phyloP scores from a whole-genome alignment of 2,113 vertebrate genomes.

The Salvelinus alpinus region DNA sequence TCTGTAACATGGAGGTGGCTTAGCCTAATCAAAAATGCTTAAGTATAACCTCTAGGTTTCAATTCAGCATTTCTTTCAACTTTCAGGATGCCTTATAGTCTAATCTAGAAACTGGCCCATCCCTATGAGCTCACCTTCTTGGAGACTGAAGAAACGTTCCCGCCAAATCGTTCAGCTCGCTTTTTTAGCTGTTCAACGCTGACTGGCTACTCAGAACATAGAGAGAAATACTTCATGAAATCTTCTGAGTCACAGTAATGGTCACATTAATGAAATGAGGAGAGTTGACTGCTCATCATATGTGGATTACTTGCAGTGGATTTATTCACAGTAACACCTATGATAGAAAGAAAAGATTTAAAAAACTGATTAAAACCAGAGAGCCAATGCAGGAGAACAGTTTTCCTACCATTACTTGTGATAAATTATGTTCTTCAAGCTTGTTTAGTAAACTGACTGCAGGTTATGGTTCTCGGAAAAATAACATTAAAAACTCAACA shows the following conservation, averaged over 20 bases:
- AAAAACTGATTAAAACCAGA: too few relatives aligned
- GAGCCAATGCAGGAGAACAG: too few relatives aligned
- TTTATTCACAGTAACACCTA: constrained; percentile 61
- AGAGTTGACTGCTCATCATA: background rate
- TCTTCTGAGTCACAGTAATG: background rate
- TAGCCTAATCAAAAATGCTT: background rate
- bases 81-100: background rate
- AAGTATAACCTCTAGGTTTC: background rate
- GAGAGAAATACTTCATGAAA: background rate
- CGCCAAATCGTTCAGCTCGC: constrained; percentile 88
- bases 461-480: background rate
- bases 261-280: background rate
- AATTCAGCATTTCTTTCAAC: background rate
- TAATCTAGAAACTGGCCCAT: background rate
- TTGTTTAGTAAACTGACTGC: background rate
- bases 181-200: constrained; percentile 89
- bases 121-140: constrained; percentile 80
- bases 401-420: too few relatives aligned
- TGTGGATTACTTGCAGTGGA: constrained; percentile 57
- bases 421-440: background rate
- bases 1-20: background rate
- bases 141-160: constrained; percentile 89
- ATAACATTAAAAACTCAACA: background rate
- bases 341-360: background rate
- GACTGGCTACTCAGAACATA: constrained; percentile 66